Evolutionary conservation across 1,140 invertebrate species (phyloP).

Genomic region (Magallana angulata): DNA sequence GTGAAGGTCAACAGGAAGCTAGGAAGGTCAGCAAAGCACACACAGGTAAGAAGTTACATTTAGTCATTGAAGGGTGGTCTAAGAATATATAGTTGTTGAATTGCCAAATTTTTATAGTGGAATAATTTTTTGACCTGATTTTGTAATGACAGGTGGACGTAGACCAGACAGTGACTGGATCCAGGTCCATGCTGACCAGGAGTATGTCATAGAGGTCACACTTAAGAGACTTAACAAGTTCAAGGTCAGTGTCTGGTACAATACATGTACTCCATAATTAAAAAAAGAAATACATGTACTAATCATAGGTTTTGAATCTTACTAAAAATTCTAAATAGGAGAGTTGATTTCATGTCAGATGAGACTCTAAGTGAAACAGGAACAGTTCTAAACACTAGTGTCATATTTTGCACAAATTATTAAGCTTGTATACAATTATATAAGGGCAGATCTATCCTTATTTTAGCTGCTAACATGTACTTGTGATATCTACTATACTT

Average conservation of each 20-base stretch:
- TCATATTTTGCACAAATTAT: too few relatives aligned
- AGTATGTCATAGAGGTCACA: constrained; percentile 85
- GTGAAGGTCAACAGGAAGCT: constrained; percentile 67
- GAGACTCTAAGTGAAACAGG: too few relatives aligned
- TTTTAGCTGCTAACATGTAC: too few relatives aligned
- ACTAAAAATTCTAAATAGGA: background rate
- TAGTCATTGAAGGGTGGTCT: background rate
- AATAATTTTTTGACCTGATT: background rate
- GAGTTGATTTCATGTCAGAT: background rate
- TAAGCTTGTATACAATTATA: too few relatives aligned
- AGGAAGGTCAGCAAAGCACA: constrained; percentile 1
- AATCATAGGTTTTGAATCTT: background rate
- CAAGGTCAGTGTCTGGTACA: constrained; percentile 63
- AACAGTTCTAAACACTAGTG: too few relatives aligned
- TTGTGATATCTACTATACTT: background rate
- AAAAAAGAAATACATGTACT: too few relatives aligned
- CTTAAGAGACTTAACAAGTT: constrained; percentile 76
- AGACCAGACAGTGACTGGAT: constrained; percentile 80
- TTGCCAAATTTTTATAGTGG: too few relatives aligned
- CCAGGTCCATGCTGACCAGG: constrained; percentile 85
- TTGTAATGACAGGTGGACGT: constrained; percentile 60
- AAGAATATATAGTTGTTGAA: too few relatives aligned
- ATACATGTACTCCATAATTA: too few relatives aligned
- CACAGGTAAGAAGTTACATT: constrained; percentile 18
- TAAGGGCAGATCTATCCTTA: too few relatives aligned